Conservation (phyloP, 2,113 vertebrate species). For the Oreochromis spilurus region DNA sequence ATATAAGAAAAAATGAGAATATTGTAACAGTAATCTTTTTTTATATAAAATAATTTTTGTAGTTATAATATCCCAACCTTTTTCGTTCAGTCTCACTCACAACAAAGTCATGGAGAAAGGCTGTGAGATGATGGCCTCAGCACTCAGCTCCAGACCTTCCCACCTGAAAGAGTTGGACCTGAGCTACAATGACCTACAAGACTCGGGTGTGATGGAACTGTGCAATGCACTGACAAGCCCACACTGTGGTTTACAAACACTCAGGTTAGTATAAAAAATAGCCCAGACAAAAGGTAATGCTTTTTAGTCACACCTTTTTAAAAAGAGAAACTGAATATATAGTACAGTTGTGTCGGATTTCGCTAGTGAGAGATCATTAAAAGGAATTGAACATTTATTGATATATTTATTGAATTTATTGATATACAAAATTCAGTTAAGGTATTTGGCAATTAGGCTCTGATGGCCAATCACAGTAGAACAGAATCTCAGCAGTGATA, state of each 20-base stretch:
- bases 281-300: background rate
- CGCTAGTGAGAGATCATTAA: background rate
- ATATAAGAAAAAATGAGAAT: background rate
- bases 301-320: background rate
- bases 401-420: background rate
- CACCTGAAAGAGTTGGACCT: slow-evolving; percentile 15
- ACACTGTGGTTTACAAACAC: background rate
- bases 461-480: too few relatives aligned
- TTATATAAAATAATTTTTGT: background rate
- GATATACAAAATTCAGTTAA: background rate
- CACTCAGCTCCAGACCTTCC: background rate
- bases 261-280: background rate
- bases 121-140: background rate
- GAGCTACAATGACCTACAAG: slow-evolving; percentile 20
- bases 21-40: background rate
- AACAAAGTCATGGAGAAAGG: slow-evolving; percentile 11
- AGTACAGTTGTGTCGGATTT: background rate
- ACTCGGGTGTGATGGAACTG: background rate
- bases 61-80: background rate
- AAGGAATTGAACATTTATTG: background rate
- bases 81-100: background rate
- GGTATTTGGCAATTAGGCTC: too few relatives aligned
- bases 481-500: too few relatives aligned
- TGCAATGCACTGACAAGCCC: background rate
- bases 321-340: background rate